phyloP scores from a whole-genome alignment of 1,140 invertebrate genomes.

The Eciton burchellii region DNA sequence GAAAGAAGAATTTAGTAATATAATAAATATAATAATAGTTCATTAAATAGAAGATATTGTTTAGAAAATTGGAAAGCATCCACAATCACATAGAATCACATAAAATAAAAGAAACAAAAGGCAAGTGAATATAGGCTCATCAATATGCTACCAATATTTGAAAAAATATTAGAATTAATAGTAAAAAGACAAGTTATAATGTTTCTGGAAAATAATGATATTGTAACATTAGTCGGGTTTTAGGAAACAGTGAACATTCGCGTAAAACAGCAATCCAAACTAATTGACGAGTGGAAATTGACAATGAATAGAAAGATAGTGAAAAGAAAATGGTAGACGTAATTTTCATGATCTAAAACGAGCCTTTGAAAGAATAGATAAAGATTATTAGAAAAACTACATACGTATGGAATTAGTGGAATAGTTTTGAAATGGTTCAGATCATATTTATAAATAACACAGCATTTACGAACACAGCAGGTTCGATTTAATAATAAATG shows the following conservation, averaged over 20 bases:
- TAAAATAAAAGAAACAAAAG: slow-evolving; percentile 61
- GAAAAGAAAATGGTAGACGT: slow-evolving; percentile 26
- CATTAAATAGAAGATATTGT: slow-evolving; percentile 47
- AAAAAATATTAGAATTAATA: slow-evolving; percentile 37
- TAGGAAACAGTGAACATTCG: slow-evolving; percentile 27
- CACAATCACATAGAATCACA: slow-evolving; percentile 60
- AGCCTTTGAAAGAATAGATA: slow-evolving; percentile 29
- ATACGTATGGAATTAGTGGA: not conserved
- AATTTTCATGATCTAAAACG: slow-evolving; percentile 54
- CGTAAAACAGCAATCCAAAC: no score
- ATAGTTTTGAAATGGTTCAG: not conserved
- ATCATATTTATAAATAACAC: not conserved
- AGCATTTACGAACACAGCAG: no score
- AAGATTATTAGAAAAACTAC: not conserved
- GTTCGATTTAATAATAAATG: not conserved
- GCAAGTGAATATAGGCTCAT: slow-evolving; percentile 52
- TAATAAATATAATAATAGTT: slow-evolving; percentile 66
- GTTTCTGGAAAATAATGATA: slow-evolving; percentile 45
- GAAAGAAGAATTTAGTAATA: slow-evolving; percentile 10
- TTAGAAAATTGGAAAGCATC: slow-evolving; percentile 66
- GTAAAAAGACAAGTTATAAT: slow-evolving; percentile 32
- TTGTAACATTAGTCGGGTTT: slow-evolving; percentile 49
- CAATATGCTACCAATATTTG: slow-evolving; percentile 39
- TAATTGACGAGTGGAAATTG: slow-evolving; percentile 48
- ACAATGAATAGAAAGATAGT: no score